phyloP scores from a whole-genome alignment of 2,888 invertebrate genomes.

The Hemaris fuciformis region DNA sequence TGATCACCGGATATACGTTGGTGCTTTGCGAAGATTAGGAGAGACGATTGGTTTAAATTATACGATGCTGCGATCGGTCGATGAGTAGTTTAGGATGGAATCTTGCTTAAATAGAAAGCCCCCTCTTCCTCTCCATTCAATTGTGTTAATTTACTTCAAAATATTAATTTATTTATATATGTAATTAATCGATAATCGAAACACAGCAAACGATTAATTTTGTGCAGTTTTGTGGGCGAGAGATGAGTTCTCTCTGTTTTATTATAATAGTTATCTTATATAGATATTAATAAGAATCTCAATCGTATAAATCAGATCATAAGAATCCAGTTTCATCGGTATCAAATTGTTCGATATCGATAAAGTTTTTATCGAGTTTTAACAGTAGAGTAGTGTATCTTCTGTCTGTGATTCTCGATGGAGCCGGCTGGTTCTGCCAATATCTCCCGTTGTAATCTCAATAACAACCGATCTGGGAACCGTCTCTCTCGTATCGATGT shows the following conservation, averaged over 20 bases:
- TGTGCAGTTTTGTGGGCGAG: not conserved
- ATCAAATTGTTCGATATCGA: slow-evolving; percentile 1
- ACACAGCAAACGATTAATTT: not conserved
- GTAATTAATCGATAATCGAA: not conserved
- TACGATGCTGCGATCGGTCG: slow-evolving; percentile 54
- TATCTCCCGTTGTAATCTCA: not conserved
- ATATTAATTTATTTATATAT: not conserved
- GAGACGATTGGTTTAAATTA: slow-evolving; percentile 32
- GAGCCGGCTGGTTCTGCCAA: not conserved
- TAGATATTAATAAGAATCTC: slow-evolving; percentile 1
- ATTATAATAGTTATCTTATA: not conserved
- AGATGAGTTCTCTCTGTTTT: not conserved
- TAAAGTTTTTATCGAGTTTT: slow-evolving; percentile 6
- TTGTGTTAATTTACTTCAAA: not conserved
- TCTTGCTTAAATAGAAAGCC: not conserved
- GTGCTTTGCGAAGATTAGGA: slow-evolving; percentile 65
- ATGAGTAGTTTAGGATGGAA: slow-evolving; percentile 16
- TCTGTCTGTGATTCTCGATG: slow-evolving; percentile 6
- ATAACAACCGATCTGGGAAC: slow-evolving; percentile 15
- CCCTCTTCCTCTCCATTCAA: not conserved
- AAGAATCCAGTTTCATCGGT: not conserved
- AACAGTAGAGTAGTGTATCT: not conserved
- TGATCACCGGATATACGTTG: slow-evolving; percentile 73
- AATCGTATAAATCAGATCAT: not conserved
- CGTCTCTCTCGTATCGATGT: slow-evolving; percentile 32